Evolutionary conservation across 2,797 vertebrate species (phyloP), one percentile per base, ranked within the genome.

Genomic region (Petrocephalus sullivani): DNA sequence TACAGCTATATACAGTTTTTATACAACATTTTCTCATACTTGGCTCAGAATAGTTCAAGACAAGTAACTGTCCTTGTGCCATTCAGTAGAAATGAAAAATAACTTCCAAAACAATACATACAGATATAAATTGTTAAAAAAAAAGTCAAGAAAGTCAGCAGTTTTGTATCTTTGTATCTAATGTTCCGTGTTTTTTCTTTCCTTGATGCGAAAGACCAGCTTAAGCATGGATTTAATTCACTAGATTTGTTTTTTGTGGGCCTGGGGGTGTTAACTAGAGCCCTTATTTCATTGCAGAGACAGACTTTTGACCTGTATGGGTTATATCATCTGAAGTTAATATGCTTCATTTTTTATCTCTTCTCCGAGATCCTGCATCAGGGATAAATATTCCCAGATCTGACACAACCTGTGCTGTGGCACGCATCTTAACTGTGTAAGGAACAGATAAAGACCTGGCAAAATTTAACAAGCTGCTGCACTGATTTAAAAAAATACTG

Each of bases 151-250:
- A 23, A 64, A 53, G 64, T 14, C 57, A 85, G 57, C n/a, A 84
- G 51, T 23, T 64, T 78, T 19, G 1, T 37, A 71, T 75, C 23
- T 28, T 28, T 28, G 28, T 87, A 85, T 88, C 37, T 41, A 78
- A 86, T 58, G 71, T 87, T 46, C 57, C 86, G 54, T 16, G 21
- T 87, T 86, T 46, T 37, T 37, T 87, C 88, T 61, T 14, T 90
- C 88, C 87, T 94, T 95, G 94, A 96, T 96, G 96, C 97, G 94
- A 96, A 98, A 97, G 97, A 95, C 97, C 97, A 97, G 96, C 97
- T 98, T 96, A 96, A 97, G 97, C 96, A 97, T 93, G 93, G 90
- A 90, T 92, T 94, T 82, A 91, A 92, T 94, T 95, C 61, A 88
- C 90, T 89, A 92, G 21, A 21, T 61, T n/a, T 91, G 92, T 93